phyloP scores from a whole-genome alignment of 2,113 vertebrate species.

The Monarcha castaneiventris region DNA sequence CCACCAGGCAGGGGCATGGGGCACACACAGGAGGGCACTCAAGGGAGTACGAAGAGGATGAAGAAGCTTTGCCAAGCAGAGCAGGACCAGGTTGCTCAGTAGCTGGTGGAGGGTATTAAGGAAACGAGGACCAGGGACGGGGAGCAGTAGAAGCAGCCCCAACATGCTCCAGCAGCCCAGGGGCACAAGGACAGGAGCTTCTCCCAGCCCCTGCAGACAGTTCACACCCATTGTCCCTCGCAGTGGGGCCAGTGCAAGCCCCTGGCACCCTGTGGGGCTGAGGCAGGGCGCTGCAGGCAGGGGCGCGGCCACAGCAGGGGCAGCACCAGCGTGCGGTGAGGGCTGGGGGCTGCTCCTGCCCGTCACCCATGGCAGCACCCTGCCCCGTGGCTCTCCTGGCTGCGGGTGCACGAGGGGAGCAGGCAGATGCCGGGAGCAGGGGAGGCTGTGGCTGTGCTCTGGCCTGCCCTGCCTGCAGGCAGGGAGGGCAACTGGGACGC shows the following conservation, averaged over 20 bases:
- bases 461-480: not conserved
- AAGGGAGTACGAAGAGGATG: not conserved
- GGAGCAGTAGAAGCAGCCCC: not conserved
- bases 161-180: not conserved
- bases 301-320: not conserved
- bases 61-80: not conserved
- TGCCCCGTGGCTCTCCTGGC: not conserved
- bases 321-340: not conserved
- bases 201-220: not conserved
- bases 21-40: not conserved
- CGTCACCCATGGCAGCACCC: accelerated
- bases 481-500: not conserved
- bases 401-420: not conserved
- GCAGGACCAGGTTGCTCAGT: not conserved
- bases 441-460: not conserved
- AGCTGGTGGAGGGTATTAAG: not conserved
- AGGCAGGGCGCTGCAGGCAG: not conserved
- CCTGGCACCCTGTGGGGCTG: accelerated
- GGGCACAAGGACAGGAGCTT: not conserved
- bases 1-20: not conserved
- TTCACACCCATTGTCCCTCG: not conserved
- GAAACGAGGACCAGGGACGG: not conserved
- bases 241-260: not conserved
- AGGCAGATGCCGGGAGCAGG: not conserved
- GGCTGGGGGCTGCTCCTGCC: not conserved